phyloP scores from a whole-genome alignment of 1,140 invertebrate species.

The Formica exsecta region DNA sequence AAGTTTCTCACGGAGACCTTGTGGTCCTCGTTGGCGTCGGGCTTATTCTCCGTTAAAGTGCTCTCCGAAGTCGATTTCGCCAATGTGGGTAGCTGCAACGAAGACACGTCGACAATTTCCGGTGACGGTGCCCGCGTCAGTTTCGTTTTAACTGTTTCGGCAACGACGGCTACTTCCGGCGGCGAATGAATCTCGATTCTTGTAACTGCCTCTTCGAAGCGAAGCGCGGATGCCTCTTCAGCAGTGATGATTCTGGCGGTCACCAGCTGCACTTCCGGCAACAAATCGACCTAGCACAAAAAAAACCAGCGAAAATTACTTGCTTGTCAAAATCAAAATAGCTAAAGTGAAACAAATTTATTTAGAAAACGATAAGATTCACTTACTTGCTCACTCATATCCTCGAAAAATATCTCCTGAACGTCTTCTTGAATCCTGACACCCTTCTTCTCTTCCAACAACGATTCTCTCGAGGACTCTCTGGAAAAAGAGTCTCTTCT shows the following conservation, averaged over 20 bases:
- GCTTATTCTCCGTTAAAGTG: constrained; percentile 59
- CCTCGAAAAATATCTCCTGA: constrained; percentile 78
- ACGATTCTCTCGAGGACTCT: constrained; percentile 71
- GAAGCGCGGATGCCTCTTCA: constrained; percentile 72
- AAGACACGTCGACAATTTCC: constrained; percentile 51
- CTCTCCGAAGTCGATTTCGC: constrained; percentile 82
- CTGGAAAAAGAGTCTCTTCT: constrained; percentile 64
- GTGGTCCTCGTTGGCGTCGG: constrained; percentile 38
- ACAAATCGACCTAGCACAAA: constrained; percentile 8
- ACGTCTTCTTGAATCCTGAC: constrained; percentile 81
- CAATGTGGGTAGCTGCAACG: constrained; percentile 68
- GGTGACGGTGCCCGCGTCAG: constrained; percentile 57
- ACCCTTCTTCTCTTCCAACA: constrained; percentile 78
- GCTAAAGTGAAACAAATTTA: not conserved
- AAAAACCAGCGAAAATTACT: not conserved
- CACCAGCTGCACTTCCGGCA: constrained; percentile 78
- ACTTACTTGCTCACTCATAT: constrained; percentile 67
- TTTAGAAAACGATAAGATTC: not conserved
- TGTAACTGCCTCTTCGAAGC: constrained; percentile 50
- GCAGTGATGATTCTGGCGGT: constrained; percentile 79
- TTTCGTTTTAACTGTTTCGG: constrained; percentile 51
- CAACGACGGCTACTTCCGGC: constrained; percentile 44
- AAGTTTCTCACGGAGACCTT: constrained; percentile 81
- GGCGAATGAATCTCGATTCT: constrained; percentile 66
- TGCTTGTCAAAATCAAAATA: too few species aligned